These are phyloP conservation scores for Coluber constrictor DNA, from an alignment of 2,797 vertebrate genomes.

Conservation along the genomic window DNA sequence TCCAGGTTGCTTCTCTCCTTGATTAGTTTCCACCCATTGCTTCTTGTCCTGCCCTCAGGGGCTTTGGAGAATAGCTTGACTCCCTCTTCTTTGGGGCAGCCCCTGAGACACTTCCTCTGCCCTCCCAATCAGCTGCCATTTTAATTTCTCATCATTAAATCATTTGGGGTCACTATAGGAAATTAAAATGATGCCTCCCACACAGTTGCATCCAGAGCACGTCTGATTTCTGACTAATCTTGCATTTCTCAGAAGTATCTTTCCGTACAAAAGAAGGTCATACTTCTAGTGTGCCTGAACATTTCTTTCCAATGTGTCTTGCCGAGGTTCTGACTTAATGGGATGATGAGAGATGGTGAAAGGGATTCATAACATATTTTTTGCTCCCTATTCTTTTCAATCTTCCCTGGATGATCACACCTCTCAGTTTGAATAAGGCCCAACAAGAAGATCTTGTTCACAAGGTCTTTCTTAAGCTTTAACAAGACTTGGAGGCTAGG, in stretches of 20 bases:
- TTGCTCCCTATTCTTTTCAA: neutral
- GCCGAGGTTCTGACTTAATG: neutral
- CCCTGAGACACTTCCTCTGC: neutral
- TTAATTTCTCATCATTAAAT: neutral
- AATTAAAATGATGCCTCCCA: neutral
- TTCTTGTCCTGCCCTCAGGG: no score
- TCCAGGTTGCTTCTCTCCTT: no score
- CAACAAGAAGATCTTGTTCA: neutral
- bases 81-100: no score
- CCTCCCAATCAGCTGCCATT: neutral
- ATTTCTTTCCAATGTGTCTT: neutral
- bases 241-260: neutral
- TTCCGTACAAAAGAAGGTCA: neutral
- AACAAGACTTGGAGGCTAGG: neutral
- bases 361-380: neutral
- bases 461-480: neutral
- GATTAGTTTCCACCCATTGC: no score
- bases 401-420: neutral
- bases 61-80: no score
- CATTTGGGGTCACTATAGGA: neutral
- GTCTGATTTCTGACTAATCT: neutral
- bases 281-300: neutral
- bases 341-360: neutral
- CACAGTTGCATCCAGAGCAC: neutral
- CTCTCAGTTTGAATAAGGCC: neutral